These are phyloP conservation scores for Halichondria panicea DNA, from an alignment of 37 sponge, comb jelly and placozoan species.

Conservation along the genomic window DNA sequence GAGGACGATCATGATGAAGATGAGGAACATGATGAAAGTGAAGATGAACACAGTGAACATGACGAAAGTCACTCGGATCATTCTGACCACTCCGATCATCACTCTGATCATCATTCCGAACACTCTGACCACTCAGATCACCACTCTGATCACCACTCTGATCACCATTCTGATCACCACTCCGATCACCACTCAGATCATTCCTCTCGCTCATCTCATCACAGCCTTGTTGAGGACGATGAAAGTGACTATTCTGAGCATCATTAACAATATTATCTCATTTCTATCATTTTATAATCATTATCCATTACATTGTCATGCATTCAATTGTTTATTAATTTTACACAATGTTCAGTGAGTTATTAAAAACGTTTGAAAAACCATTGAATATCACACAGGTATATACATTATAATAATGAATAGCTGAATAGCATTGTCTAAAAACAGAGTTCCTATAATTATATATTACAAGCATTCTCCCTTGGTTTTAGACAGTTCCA, in stretches of 20 bases:
- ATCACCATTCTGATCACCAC: background rate
- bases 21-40: background rate
- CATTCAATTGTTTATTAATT: too few species aligned
- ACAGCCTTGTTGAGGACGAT: too few species aligned
- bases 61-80: background rate
- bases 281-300: too few species aligned
- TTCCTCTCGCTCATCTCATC: too few species aligned
- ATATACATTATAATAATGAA: background rate
- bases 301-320: background rate
- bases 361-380: too few species aligned
- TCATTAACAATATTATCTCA: too few species aligned
- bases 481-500: constrained; percentile 54
- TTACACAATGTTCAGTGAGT: too few species aligned
- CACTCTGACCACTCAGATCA: too few species aligned
- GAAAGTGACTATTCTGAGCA: too few species aligned
- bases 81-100: background rate
- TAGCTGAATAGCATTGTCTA: background rate
- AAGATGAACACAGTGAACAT: background rate
- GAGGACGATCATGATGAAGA: background rate
- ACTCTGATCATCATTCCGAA: background rate
- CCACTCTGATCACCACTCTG: background rate
- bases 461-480: constrained; percentile 55
- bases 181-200: background rate
- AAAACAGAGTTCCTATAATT: background rate
- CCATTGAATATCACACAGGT: too few species aligned